Conservation (phyloP, 2,113 vertebrate genomes). For the Diglossa brunneiventris region DNA sequence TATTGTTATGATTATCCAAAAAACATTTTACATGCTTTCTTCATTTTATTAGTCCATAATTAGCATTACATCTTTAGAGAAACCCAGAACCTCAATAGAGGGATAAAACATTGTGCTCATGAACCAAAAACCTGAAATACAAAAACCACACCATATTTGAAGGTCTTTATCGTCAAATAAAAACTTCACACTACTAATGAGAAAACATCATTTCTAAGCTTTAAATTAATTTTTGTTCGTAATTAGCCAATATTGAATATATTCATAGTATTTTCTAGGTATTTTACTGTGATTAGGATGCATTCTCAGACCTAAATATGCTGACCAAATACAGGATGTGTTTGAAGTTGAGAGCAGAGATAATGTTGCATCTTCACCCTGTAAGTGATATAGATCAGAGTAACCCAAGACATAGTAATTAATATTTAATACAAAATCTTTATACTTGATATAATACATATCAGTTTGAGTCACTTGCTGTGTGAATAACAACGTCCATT, state of each 20-base stretch:
- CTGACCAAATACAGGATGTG: not conserved
- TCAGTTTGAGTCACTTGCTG: not conserved
- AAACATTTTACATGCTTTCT: not conserved
- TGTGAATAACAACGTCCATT: not conserved
- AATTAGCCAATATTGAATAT: not conserved
- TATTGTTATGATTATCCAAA: not conserved
- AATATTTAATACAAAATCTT: not conserved
- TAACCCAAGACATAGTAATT: not conserved
- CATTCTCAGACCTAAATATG: not conserved
- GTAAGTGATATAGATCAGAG: not conserved
- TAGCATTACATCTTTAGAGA: not conserved
- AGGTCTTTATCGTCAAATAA: not conserved
- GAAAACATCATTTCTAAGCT: not conserved
- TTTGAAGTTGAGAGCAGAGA: not conserved
- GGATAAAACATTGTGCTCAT: not conserved
- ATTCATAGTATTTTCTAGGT: not conserved
- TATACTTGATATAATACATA: not conserved
- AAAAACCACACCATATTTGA: not conserved
- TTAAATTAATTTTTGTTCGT: not conserved
- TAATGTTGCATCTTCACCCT: not conserved
- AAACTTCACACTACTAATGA: not conserved
- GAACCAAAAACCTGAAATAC: not conserved
- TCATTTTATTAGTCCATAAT: not conserved
- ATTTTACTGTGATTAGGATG: not conserved
- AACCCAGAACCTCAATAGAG: not conserved